A percentile compares a stretch with the other conserved stretches of the same genome.
phyloP scores from a whole-genome alignment of 2,888 invertebrate genomes.

The Epiblema foenella region DNA sequence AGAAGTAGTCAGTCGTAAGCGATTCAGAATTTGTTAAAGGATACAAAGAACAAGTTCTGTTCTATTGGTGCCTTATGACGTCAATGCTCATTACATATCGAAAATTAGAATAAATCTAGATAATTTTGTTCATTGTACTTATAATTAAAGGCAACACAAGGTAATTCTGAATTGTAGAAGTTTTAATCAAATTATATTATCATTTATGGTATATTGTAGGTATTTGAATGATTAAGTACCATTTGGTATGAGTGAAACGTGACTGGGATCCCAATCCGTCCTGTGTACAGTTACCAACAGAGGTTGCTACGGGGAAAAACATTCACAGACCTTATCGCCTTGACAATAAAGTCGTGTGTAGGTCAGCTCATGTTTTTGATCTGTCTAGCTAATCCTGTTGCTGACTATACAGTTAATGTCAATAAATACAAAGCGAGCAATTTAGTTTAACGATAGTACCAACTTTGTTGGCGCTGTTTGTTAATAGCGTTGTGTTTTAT shows the following conservation, averaged over 20 bases:
- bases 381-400: neutral
- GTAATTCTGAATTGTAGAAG: constrained; percentile 44
- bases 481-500: neutral
- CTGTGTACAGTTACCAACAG: constrained; percentile 45
- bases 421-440: neutral
- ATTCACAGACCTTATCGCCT: neutral
- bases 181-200: constrained; percentile 41
- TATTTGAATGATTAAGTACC: constrained; percentile 35
- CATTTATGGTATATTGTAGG: constrained; percentile 29
- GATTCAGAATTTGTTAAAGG: constrained; percentile 28
- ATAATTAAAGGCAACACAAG: constrained; percentile 45
- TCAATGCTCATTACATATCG: constrained; percentile 66
- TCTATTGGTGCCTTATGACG: constrained; percentile 62
- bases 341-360: constrained; percentile 1
- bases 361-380: neutral
- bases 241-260: constrained; percentile 42
- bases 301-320: neutral
- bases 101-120: constrained; percentile 54
- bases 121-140: constrained; percentile 51
- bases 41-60: constrained; percentile 57
- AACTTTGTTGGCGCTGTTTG: neutral
- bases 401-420: constrained; percentile 10
- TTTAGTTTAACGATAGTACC: neutral
- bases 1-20: constrained; percentile 53
- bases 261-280: constrained; percentile 62